These are phyloP conservation scores for Lasioglossum lativentre DNA, from an alignment of 2,888 invertebrate genomes.

Conservation along the genomic window DNA sequence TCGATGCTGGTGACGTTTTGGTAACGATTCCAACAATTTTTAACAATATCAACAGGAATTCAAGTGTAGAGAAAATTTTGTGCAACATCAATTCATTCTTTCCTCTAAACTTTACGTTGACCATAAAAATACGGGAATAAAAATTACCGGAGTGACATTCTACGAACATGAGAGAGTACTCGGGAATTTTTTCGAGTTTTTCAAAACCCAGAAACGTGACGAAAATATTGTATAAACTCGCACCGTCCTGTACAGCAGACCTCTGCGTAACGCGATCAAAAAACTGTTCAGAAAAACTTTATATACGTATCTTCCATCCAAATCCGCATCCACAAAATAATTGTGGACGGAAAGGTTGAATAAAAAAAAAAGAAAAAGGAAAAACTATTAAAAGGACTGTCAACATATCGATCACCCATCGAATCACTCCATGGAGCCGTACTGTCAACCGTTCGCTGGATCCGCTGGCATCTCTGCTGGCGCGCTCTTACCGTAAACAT, in stretches of 20 bases:
- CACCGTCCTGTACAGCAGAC: background rate
- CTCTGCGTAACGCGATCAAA: background rate
- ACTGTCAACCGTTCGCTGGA: conserved; percentile 51
- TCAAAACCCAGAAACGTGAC: background rate
- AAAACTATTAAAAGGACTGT: background rate
- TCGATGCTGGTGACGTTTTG: background rate
- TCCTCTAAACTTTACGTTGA: background rate
- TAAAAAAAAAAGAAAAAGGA: too few relatives aligned
- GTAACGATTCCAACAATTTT: background rate
- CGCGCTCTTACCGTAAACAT: conserved; percentile 51
- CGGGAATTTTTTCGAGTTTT: background rate
- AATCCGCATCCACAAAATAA: too few relatives aligned
- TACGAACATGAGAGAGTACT: background rate
- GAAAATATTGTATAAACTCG: background rate
- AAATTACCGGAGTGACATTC: background rate
- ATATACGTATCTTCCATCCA: too few relatives aligned
- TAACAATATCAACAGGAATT: background rate
- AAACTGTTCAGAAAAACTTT: background rate
- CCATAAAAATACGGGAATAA: background rate
- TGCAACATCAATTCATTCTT: too few relatives aligned
- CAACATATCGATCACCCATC: background rate
- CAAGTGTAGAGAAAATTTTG: background rate
- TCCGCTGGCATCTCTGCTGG: conserved; percentile 43
- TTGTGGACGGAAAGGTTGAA: too few relatives aligned
- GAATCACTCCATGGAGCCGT: background rate